Percentiles rank a stretch among this genome's conserved stretches.
Evolutionary conservation across 2,113 vertebrate species (phyloP).

Genomic region (Hippotragus niger): DNA sequence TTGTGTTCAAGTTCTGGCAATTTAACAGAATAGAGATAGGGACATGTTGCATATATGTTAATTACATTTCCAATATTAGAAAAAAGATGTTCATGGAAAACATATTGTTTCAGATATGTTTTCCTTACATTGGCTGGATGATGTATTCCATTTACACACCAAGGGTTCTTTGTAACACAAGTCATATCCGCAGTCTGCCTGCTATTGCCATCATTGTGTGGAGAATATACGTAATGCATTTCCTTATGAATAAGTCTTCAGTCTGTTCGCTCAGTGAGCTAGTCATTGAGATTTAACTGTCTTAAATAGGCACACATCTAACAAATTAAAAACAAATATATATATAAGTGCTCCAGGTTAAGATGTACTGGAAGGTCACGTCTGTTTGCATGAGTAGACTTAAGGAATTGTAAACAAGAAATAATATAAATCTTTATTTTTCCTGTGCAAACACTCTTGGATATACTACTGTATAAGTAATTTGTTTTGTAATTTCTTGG

Average conservation of each 20-base stretch:
- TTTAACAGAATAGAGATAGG: slow-evolving; percentile 5
- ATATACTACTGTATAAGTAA: neutral
- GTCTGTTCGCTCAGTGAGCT: neutral
- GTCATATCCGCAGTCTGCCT: neutral
- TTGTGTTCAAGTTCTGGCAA: slow-evolving; percentile 1
- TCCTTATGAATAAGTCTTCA: slow-evolving; percentile 26
- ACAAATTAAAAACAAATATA: slow-evolving; percentile 25
- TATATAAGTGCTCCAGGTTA: neutral
- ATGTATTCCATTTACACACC: neutral
- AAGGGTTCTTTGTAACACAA: neutral
- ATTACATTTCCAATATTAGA: slow-evolving; percentile 34
- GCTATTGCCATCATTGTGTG: neutral
- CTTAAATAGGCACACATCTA: neutral
- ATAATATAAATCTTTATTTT: neutral
- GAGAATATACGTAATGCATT: neutral
- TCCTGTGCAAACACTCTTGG: neutral
- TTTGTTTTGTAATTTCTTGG: slow-evolving; percentile 3
- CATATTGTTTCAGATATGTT: slow-evolving; percentile 12
- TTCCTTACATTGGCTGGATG: neutral
- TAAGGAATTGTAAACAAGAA: neutral
- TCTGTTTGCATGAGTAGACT: neutral
- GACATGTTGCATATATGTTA: slow-evolving; percentile 30
- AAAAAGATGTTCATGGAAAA: slow-evolving; percentile 50
- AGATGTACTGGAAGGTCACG: neutral
- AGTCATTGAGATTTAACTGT: slow-evolving; percentile 19